Conservation (phyloP, 2,797 vertebrate genomes). For the Sarcoramphus papa region DNA sequence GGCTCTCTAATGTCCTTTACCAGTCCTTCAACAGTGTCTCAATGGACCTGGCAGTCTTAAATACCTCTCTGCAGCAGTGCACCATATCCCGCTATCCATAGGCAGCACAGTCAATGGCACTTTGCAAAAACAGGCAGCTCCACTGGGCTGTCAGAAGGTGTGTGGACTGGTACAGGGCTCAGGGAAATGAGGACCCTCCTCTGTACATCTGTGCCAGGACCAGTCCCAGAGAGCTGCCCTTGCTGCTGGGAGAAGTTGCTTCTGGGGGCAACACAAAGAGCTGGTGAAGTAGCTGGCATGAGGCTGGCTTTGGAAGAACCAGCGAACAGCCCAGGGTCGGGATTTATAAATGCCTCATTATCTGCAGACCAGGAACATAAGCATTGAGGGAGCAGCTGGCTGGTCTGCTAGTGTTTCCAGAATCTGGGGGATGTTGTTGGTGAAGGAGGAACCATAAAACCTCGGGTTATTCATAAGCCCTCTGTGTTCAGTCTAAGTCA, state of each 20-base stretch:
- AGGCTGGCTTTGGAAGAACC: not conserved
- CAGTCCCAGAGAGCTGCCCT: not conserved
- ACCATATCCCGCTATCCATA: fast-evolving
- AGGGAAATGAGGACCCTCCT: not conserved
- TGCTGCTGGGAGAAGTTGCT: not conserved
- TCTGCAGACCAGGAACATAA: not conserved
- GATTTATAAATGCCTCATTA: not conserved
- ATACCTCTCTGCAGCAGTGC: not conserved
- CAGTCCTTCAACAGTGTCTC: not conserved
- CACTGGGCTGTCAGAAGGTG: not conserved
- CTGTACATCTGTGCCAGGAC: not conserved
- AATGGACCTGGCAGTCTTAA: not conserved
- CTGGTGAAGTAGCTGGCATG: not conserved
- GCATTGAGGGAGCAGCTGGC: conserved; percentile 1
- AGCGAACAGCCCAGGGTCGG: not conserved
- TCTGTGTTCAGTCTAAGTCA: not conserved
- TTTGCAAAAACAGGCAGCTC: not conserved
- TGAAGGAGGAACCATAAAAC: not conserved
- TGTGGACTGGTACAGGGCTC: not conserved
- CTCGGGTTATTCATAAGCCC: not conserved
- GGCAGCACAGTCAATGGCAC: not conserved
- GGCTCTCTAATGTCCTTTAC: not conserved
- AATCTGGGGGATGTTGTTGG: not conserved
- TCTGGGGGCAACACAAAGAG: not conserved
- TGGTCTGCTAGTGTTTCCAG: not conserved